phyloP scores from a whole-genome alignment of 2,113 vertebrate species.

The Haplotaxodon microlepis region DNA sequence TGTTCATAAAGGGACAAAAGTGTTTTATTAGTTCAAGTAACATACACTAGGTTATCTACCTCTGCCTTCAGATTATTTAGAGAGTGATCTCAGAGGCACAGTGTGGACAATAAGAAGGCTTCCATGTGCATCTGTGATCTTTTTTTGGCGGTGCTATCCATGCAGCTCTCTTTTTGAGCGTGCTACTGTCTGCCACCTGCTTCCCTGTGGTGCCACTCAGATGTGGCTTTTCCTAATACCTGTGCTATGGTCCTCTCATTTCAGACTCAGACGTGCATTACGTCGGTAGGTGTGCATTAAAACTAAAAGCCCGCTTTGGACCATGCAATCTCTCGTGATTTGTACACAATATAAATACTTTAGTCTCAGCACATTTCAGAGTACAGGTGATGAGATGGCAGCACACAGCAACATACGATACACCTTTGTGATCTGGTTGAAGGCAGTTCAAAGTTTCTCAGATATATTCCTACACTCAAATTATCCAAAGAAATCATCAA shows the following conservation, averaged over 20 bases:
- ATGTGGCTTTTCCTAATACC: conserved; percentile 58
- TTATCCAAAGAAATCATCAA: neutral
- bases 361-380: neutral
- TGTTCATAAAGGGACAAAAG: neutral
- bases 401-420: neutral
- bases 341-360: neutral
- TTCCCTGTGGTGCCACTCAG: conserved; percentile 25
- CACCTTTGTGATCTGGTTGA: neutral
- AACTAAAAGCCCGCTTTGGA: conserved; percentile 36
- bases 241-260: conserved; percentile 18
- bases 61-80: neutral
- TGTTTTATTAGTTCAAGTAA: neutral
- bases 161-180: conserved; percentile 3
- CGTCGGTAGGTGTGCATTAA: conserved; percentile 30
- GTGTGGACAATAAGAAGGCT: conserved; percentile 1
- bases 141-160: conserved; percentile 8
- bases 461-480: neutral
- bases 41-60: neutral
- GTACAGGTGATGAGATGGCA: conserved; percentile 36
- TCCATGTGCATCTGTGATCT: conserved; percentile 49
- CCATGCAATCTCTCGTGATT: neutral
- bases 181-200: conserved; percentile 34
- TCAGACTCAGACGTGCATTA: conserved; percentile 9
- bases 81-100: neutral
- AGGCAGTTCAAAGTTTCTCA: neutral